Evolutionary conservation across 2,797 vertebrate genomes (phyloP).

Genomic region (Astyanax mexicanus): DNA sequence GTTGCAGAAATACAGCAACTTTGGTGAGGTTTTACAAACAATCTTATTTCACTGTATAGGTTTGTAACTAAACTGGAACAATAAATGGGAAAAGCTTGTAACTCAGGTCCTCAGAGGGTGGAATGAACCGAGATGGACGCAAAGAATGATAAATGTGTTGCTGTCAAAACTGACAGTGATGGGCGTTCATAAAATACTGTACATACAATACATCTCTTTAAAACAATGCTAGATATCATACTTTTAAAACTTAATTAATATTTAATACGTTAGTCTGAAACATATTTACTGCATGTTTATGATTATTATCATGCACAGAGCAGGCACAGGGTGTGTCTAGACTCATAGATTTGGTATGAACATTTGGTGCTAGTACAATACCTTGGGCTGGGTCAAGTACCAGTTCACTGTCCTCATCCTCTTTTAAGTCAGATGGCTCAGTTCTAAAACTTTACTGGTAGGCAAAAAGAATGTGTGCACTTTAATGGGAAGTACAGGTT

Average conservation of each 20-base stretch:
- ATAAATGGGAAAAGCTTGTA: too few species aligned
- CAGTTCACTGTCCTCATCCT: not conserved
- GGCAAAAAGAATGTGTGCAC: not conserved
- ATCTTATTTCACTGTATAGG: too few species aligned
- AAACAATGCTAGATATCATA: too few species aligned
- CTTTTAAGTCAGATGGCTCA: not conserved
- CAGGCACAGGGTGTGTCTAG: not conserved
- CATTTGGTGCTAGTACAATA: not conserved
- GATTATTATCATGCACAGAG: not conserved
- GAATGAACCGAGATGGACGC: too few species aligned
- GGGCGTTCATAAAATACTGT: too few species aligned
- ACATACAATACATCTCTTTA: too few species aligned
- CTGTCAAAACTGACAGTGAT: too few species aligned
- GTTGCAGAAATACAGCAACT: too few species aligned
- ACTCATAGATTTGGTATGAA: not conserved
- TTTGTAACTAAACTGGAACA: too few species aligned
- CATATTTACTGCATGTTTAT: not conserved
- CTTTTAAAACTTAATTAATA: not conserved
- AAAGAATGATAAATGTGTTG: too few species aligned
- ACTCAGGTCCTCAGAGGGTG: too few species aligned
- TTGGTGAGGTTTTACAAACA: too few species aligned
- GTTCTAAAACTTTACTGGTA: not conserved
- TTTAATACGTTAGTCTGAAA: not conserved
- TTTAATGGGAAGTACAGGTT: not conserved
- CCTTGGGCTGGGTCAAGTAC: not conserved